Conservation (phyloP, 2,113 vertebrate species). For the Tetrax tetrax region DNA sequence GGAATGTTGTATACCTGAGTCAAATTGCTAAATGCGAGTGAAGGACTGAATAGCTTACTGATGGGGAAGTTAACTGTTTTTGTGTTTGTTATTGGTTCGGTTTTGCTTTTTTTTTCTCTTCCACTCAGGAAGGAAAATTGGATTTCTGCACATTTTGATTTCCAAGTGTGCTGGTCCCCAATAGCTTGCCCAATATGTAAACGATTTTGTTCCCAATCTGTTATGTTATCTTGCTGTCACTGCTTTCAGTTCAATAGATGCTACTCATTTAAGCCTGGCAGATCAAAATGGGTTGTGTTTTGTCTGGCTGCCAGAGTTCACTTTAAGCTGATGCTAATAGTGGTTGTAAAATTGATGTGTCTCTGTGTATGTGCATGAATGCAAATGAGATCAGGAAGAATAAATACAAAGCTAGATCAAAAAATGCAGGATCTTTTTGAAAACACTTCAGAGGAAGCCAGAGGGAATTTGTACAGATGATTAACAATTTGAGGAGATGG, state of each 20-base stretch:
- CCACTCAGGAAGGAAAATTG: neutral
- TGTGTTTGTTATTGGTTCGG: neutral
- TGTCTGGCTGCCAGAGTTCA: neutral
- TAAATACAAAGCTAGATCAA: neutral
- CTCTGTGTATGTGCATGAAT: neutral
- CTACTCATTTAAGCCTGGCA: neutral
- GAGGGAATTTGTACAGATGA: neutral
- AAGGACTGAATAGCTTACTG: neutral
- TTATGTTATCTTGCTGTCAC: neutral
- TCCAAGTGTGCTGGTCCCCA: neutral
- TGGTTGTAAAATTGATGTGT: neutral
- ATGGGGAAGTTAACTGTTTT: neutral
- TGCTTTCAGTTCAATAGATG: neutral
- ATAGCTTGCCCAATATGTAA: neutral
- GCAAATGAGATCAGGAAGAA: neutral
- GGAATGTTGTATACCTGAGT: neutral
- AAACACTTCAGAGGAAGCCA: neutral
- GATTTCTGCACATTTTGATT: neutral
- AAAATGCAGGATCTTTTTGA: neutral
- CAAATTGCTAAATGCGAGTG: neutral
- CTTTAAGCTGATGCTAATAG: neutral
- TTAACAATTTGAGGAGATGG: neutral
- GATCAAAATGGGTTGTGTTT: neutral
- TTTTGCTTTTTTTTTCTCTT: neutral
- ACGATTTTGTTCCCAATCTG: neutral